Percentiles rank a stretch among this genome's conserved stretches.
phyloP scores from a whole-genome alignment of 2,113 vertebrate species.

The Lipophrys pholis region DNA sequence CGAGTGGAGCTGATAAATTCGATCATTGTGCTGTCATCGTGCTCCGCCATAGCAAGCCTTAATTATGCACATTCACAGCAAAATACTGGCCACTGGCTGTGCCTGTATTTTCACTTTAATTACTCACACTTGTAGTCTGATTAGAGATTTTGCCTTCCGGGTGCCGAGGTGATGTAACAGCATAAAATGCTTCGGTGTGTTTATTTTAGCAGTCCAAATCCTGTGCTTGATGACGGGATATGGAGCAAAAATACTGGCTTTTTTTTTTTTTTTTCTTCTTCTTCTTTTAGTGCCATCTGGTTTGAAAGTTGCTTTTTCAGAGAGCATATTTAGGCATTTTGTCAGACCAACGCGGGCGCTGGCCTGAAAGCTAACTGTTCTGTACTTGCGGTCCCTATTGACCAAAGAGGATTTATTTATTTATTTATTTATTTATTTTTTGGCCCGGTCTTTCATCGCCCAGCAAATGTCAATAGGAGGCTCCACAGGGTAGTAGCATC shows the following conservation, averaged over 20 bases:
- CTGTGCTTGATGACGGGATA: not conserved
- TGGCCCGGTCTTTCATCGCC: constrained; percentile 24
- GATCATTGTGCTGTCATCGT: constrained; percentile 21
- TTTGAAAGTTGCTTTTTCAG: constrained; percentile 20
- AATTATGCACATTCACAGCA: constrained; percentile 46
- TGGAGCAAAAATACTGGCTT: constrained; percentile 7
- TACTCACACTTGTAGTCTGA: constrained; percentile 46
- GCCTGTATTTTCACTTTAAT: constrained; percentile 45
- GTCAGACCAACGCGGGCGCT: constrained; percentile 11
- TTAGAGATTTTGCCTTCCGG: constrained; percentile 47
- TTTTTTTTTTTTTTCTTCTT: no score
- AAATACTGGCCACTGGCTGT: constrained; percentile 18
- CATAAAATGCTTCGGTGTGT: constrained; percentile 41
- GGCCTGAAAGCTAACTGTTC: constrained; percentile 29
- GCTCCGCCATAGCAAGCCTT: constrained; percentile 11
- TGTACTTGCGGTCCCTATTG: constrained; percentile 24
- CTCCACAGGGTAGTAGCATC: constrained; percentile 37
- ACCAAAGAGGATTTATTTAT: constrained; percentile 1
- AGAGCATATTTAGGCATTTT: constrained; percentile 28
- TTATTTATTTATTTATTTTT: constrained; percentile 2
- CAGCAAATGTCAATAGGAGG: constrained; percentile 42
- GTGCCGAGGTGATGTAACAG: constrained; percentile 33
- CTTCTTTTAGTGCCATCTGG: constrained; percentile 16
- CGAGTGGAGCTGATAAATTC: constrained; percentile 25
- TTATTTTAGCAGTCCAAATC: constrained; percentile 15